Percentiles rank a stretch among this genome's conserved stretches.
phyloP scores from a whole-genome alignment of 2,888 invertebrate species.

The Rhopalosiphum nymphaeae region DNA sequence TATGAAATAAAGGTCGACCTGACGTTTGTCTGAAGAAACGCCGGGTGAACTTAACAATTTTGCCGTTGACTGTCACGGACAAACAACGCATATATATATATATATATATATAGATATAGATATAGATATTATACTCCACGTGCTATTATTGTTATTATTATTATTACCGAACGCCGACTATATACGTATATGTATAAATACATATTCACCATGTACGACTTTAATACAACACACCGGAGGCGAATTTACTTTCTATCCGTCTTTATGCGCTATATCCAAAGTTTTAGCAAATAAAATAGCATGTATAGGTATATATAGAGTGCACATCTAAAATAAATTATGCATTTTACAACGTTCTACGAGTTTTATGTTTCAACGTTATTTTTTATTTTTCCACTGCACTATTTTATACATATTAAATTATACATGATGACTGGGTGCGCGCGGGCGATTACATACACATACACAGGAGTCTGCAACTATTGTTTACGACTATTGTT shows the following conservation, averaged over 20 bases:
- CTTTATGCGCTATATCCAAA: background rate
- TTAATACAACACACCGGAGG: slow-evolving; percentile 26
- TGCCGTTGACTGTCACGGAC: slow-evolving; percentile 19
- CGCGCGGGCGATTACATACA: background rate
- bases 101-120: background rate
- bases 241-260: slow-evolving; percentile 49
- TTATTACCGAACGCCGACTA: background rate
- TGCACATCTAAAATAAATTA: slow-evolving; percentile 43
- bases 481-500: background rate
- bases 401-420: slow-evolving; percentile 5
- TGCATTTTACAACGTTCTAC: slow-evolving; percentile 39
- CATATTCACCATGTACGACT: background rate
- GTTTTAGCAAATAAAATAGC: slow-evolving; percentile 39
- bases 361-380: slow-evolving; percentile 30
- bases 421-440: background rate
- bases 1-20: slow-evolving; percentile 9
- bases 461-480: background rate
- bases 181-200: background rate
- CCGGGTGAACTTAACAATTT: background rate
- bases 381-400: slow-evolving; percentile 30
- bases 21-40: slow-evolving; percentile 3
- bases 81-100: background rate
- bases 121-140: background rate
- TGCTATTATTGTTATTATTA: slow-evolving; percentile 3
- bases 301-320: background rate